Base-by-base conservation (phyloP, 1,140 invertebrate genomes). In the Nasonia giraulti region DNA sequence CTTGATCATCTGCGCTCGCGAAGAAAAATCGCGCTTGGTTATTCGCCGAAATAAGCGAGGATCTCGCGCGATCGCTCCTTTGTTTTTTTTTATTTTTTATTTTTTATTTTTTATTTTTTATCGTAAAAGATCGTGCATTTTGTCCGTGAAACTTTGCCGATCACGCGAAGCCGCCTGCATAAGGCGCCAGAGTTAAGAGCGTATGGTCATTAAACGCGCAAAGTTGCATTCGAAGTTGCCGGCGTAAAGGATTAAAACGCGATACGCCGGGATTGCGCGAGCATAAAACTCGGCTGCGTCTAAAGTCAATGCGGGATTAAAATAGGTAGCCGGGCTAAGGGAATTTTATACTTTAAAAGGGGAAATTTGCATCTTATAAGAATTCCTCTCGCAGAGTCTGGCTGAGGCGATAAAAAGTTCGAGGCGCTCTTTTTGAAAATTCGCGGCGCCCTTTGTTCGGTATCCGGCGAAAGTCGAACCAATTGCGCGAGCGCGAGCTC, bases 1-100 rank as follows among this genome's bases (percentile, higher is more conserved):
- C 94, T 99, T 98, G 89, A 99, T 98, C 98, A 99, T 99, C 96
- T 97, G 93, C 82, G 89, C 12, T 6, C 17, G 74, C 12, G 6
- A 62, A 62, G 4, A 62, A 62, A 62, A 62, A 62, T 12, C 3
- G 47, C 33, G 47, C 47, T 14, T 14, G 12, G 47, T 50, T 50
- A 50, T 0, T 50, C 20, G 17, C 14, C 5, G 17, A 62, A 62
- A 62, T 62, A 62, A 62, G 17, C 55, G 55, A 62, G 20, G 20
- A n/a, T 62, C 55, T 62, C 20, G 17, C 6, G 20, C n/a, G 17
- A 62, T 62, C n/a, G 17, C 0, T 62, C 55, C 20, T 37, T 78
- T 78, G 76, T 78, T 50, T 55, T 50, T 55, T 75, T 75, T 75
- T 40, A 10, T 33, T 68, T 68, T 33, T 33, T 33, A 27, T 27